Percentiles rank a stretch among this genome's conserved stretches.
These are phyloP conservation scores for Drosophila maculinotata DNA, from an alignment of 2,888 invertebrate species.

Conservation along the genomic window DNA sequence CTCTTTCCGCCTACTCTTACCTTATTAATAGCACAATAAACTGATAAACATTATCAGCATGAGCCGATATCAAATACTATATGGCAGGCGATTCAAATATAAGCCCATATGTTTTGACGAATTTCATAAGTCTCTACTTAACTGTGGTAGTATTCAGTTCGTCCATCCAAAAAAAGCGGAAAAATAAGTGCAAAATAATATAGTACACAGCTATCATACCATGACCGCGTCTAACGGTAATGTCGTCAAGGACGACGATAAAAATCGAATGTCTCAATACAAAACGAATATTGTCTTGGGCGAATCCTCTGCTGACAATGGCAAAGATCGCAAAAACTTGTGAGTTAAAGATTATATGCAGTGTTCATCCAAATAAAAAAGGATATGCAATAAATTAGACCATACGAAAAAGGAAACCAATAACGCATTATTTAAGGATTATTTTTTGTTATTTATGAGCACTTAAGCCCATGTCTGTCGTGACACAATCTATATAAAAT, in stretches of 20 bases:
- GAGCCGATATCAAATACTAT: constrained; percentile 39
- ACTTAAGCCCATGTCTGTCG: not conserved
- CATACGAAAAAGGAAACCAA: not conserved
- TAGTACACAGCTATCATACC: too few relatives aligned
- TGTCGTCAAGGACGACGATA: constrained; percentile 61
- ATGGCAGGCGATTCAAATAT: constrained; percentile 36
- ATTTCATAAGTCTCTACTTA: constrained; percentile 39
- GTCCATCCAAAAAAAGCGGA: not conserved
- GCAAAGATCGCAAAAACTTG: constrained; percentile 61
- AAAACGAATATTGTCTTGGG: constrained; percentile 62
- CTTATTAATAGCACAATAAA: constrained; percentile 44
- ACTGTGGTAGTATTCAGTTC: constrained; percentile 25
- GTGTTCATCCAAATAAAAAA: not conserved
- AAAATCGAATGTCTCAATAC: constrained; percentile 53
- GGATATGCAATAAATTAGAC: not conserved
- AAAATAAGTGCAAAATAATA: constrained; percentile 4
- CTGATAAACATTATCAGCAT: constrained; percentile 53
- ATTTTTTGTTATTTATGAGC: not conserved
- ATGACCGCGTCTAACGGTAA: constrained; percentile 65
- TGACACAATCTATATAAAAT: not conserved
- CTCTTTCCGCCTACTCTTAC: constrained; percentile 36
- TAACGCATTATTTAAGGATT: too few relatives aligned
- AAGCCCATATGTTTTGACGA: constrained; percentile 34
- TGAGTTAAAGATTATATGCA: constrained; percentile 43
- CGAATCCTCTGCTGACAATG: constrained; percentile 47